These are phyloP conservation scores for Cryptocephalus moraei DNA, from an alignment of 2,888 invertebrate species.

Conservation along the genomic window DNA sequence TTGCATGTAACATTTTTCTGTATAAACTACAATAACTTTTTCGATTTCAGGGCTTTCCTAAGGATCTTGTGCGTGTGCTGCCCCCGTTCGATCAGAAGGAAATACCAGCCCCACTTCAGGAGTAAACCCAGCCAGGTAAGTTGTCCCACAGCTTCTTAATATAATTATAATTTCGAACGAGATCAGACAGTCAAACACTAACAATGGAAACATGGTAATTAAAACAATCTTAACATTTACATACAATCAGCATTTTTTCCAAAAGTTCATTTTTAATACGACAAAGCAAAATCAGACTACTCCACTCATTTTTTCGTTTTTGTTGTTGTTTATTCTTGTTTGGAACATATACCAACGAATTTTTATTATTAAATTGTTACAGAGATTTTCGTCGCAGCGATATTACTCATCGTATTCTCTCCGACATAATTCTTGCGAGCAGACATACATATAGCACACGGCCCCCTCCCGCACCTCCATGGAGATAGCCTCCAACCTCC, in stretches of 20 bases:
- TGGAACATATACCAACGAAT: too few relatives aligned
- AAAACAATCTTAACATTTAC: too few relatives aligned
- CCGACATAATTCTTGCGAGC: constrained; percentile 75
- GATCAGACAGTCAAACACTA: too few relatives aligned
- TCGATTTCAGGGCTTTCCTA: constrained; percentile 76
- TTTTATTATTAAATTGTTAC: constrained; percentile 39
- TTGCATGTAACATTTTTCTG: too few relatives aligned
- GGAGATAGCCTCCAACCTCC: constrained; percentile 34
- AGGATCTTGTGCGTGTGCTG: constrained; percentile 86
- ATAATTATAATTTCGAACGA: too few relatives aligned
- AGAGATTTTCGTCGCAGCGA: constrained; percentile 67
- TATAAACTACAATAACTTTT: too few relatives aligned
- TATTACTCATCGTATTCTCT: constrained; percentile 76
- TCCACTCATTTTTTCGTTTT: too few relatives aligned
- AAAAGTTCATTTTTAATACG: too few relatives aligned
- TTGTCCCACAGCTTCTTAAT: background rate
- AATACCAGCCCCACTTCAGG: constrained; percentile 75
- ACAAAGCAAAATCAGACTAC: too few relatives aligned
- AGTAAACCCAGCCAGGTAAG: constrained; percentile 77
- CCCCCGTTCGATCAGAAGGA: constrained; percentile 67
- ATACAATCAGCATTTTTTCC: too few relatives aligned
- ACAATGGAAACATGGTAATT: too few relatives aligned
- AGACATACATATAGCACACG: constrained; percentile 68
- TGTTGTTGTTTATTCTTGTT: too few relatives aligned
- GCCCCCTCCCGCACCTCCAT: constrained; percentile 33